Conservation (phyloP, 2,113 vertebrate species). For the pig (Sus scrofa) region T2T-Sscrofa CM000813.6:49520001-49520500, state of each 20-base stretch:
- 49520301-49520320: slow-evolving; percentile 10
- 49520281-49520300: not conserved
- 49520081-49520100: slow-evolving; percentile 80
- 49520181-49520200: slow-evolving; percentile 69
- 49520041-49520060: slow-evolving; percentile 84
- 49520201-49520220: slow-evolving; percentile 32
- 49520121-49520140: slow-evolving; percentile 73
- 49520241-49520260: slow-evolving; percentile 76
- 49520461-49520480: slow-evolving; percentile 96
- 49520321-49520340: slow-evolving; percentile 58
- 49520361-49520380: slow-evolving; percentile 89
- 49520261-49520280: slow-evolving; percentile 72
- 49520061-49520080: slow-evolving; percentile 66
- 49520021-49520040: slow-evolving; percentile 76
- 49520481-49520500: slow-evolving; percentile 99
- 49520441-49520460: slow-evolving; percentile 92
- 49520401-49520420: slow-evolving; percentile 99
- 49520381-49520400: slow-evolving; percentile 89
- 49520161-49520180: slow-evolving; percentile 34
- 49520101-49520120: slow-evolving; percentile 60
- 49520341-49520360: slow-evolving; percentile 80
- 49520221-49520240: slow-evolving; percentile 69
- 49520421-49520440: slow-evolving; percentile 96
- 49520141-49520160: slow-evolving; percentile 56
- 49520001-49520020: slow-evolving; percentile 82